Percentiles rank a stretch among this genome's conserved stretches.
phyloP scores from a whole-genome alignment of 2,888 invertebrate species.

The Chymomyza amoena region DNA sequence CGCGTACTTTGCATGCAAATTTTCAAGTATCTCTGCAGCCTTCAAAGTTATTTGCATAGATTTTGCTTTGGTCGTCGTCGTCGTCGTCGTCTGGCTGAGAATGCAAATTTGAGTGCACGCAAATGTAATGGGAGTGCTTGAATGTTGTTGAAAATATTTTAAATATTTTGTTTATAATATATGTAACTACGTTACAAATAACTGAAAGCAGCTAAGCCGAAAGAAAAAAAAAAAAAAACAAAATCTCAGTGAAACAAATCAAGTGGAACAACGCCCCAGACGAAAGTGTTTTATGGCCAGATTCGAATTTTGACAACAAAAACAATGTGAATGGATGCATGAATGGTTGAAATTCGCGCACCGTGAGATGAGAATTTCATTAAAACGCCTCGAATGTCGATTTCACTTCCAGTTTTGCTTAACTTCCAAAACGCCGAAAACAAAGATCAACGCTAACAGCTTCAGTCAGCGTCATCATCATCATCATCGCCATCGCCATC shows the following conservation, averaged over 20 bases:
- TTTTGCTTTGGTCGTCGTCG: neutral
- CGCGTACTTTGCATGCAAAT: constrained; percentile 1
- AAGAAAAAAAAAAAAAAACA: neutral
- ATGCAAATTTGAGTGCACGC: constrained; percentile 5
- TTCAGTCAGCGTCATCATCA: neutral
- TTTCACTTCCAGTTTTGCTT: constrained; percentile 60
- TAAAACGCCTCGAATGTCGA: constrained; percentile 33
- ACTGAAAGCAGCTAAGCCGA: neutral
- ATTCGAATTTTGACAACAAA: constrained; percentile 36
- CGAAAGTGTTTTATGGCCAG: constrained; percentile 16
- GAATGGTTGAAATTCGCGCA: neutral
- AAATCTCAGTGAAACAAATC: constrained; percentile 2
- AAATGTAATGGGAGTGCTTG: neutral
- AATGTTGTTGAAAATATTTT: neutral
- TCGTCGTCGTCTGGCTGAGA: neutral
- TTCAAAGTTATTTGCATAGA: neutral
- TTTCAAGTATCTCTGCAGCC: neutral
- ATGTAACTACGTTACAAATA: neutral
- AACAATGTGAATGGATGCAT: neutral
- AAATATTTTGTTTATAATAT: neutral
- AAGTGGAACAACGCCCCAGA: neutral
- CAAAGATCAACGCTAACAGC: constrained; percentile 33
- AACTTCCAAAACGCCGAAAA: constrained; percentile 36
- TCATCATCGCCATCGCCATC: neutral
- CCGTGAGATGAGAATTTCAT: constrained; percentile 36